Evolutionary conservation across 2,888 invertebrate genomes (phyloP), one percentile per base, ranked within the genome.

Genomic region (Phragmatobia fuliginosa): DNA sequence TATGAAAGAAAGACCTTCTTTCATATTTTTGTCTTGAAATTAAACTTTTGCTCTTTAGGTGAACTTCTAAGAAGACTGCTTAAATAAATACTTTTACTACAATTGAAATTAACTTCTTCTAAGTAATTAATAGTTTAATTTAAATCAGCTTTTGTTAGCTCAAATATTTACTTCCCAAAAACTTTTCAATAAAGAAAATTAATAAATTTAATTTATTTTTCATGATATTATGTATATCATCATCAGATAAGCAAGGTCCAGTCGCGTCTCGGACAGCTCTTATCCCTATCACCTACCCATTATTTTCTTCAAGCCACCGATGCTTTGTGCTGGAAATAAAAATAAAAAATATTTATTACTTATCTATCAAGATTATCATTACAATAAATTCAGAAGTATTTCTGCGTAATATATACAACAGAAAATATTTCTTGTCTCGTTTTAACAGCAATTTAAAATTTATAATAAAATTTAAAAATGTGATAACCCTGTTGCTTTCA

Each of bases 401-500:
- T n/a, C n/a, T n/a, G n/a, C n/a, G n/a, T n/a, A n/a, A n/a, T n/a
- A n/a, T n/a, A 45, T 21, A 45, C 6, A 7, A 21, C 18, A 18
- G 41, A 7, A 1, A 6, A 45, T 7, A 6, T 45, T 45, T n/a
- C 5, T 7, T 45, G 6, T 7, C 45, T 7, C 14, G 41, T 41
- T 41, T 41, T 18, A 41, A 41, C 18, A 41, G 4, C 16, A 16
- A 18, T 41, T 41, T 18, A 14, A 16, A 21, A 21, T 21, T 18
- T 45, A n/a, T 10, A 41, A 41, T 7, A 41, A 10, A 41, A 45
- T 18, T 18, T 16, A 45, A 45, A 10, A 18, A 62, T n/a, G 28
- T 56, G 74, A 2, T 62, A 76, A 0, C 77, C 77, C 70, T 74
- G 38, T 0, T 25, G 56, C 38, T 70, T 60, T 67, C 38, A 32